Conservation (phyloP, 1,140 invertebrate species). For the Zaprionus vittiger region DNA sequence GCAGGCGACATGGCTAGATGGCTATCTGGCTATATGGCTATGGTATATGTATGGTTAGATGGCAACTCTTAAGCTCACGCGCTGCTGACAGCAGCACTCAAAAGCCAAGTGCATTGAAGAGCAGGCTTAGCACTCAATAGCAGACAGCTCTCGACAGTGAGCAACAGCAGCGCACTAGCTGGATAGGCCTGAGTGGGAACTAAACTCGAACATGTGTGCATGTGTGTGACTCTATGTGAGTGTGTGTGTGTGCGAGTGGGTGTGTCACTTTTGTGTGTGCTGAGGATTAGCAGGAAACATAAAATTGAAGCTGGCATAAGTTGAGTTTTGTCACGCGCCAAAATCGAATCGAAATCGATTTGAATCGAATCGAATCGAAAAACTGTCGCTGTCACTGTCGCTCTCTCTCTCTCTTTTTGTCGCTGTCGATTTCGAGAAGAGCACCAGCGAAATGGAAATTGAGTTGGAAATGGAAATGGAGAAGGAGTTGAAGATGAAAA, state of each 20-base stretch:
- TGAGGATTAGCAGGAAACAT: slow-evolving; percentile 64
- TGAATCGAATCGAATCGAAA: slow-evolving; percentile 35
- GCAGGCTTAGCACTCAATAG: slow-evolving; percentile 53
- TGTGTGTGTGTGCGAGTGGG: slow-evolving; percentile 8
- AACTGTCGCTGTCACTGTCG: slow-evolving; percentile 6
- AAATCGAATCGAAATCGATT: slow-evolving; percentile 46
- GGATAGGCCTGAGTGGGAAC: slow-evolving; percentile 13
- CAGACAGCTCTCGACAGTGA: slow-evolving; percentile 32
- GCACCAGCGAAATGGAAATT: slow-evolving; percentile 35
- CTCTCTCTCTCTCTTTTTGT: not conserved
- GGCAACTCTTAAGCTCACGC: slow-evolving; percentile 35
- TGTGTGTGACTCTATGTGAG: not conserved
- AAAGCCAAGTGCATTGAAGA: slow-evolving; percentile 53
- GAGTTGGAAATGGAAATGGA: slow-evolving; percentile 9
- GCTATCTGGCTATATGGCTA: slow-evolving; percentile 22
- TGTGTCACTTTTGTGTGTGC: slow-evolving; percentile 26
- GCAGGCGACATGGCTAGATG: slow-evolving; percentile 2
- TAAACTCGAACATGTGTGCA: not conserved
- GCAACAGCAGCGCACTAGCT: slow-evolving; percentile 10
- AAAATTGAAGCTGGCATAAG: slow-evolving; percentile 67
- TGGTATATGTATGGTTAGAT: slow-evolving; percentile 22
- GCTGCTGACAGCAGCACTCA: slow-evolving; percentile 57
- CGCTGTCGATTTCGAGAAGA: slow-evolving; percentile 7
- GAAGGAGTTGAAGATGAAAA: slow-evolving; percentile 35
- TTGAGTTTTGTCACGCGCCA: slow-evolving; percentile 76